Conservation (phyloP, 2,113 vertebrate species). For the Misgurnus mizolepis region DNA sequence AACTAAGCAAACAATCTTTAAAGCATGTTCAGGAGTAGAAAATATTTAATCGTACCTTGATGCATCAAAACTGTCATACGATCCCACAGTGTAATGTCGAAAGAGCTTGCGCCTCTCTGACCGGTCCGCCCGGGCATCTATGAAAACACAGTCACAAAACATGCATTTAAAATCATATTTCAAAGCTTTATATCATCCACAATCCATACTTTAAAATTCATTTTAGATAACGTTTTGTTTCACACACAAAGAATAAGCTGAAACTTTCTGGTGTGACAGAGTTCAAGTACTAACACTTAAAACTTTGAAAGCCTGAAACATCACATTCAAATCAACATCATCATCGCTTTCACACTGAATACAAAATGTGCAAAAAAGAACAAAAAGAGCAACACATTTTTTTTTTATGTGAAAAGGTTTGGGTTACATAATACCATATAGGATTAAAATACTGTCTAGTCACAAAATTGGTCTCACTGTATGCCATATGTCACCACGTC, state of each 20-base stretch:
- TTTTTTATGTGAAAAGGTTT: background rate
- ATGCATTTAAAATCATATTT: slow-evolving; percentile 27
- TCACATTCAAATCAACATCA: slow-evolving; percentile 18
- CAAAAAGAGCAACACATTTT: slow-evolving; percentile 7
- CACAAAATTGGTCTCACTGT: slow-evolving; percentile 44
- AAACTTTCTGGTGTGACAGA: background rate
- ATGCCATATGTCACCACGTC: slow-evolving; percentile 46
- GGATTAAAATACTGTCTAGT: slow-evolving; percentile 44
- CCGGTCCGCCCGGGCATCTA: slow-evolving; percentile 85
- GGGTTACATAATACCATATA: slow-evolving; percentile 31
- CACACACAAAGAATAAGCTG: background rate
- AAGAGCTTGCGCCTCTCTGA: slow-evolving; percentile 84
- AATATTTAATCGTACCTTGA: slow-evolving; percentile 75
- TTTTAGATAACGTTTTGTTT: background rate
- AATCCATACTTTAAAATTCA: background rate
- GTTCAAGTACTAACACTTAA: background rate
- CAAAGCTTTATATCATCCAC: background rate
- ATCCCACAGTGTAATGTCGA: slow-evolving; percentile 88
- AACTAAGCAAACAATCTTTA: background rate
- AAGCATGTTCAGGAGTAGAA: slow-evolving; percentile 14
- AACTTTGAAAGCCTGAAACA: background rate
- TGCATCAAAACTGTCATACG: slow-evolving; percentile 89
- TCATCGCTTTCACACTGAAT: slow-evolving; percentile 2
- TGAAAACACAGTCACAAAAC: slow-evolving; percentile 43
- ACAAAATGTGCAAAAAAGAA: slow-evolving; percentile 27